phyloP scores from a whole-genome alignment of 2,113 vertebrate genomes.

The Pandion haliaetus region DNA sequence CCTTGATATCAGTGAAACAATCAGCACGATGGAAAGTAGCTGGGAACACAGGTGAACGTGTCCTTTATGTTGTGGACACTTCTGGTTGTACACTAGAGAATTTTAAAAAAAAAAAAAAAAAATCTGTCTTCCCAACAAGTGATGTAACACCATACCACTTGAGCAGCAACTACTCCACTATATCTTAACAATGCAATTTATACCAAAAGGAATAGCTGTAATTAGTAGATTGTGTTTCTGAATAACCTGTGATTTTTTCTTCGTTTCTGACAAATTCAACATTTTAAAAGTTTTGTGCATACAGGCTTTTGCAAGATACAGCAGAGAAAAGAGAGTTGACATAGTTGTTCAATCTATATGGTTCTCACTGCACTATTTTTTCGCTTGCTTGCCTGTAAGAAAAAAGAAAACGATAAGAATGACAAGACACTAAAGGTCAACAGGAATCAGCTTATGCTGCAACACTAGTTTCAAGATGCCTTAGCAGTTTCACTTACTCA shows the following conservation, averaged over 20 bases:
- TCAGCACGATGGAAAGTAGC: neutral
- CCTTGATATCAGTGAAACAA: neutral
- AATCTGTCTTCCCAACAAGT: neutral
- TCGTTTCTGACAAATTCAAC: neutral
- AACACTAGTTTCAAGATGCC: neutral
- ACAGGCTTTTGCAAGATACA: neutral
- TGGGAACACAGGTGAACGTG: neutral
- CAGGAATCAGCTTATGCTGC: neutral
- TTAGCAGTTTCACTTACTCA: neutral
- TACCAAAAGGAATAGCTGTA: neutral
- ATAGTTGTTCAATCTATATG: neutral
- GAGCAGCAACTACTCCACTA: neutral
- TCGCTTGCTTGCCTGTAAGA: neutral
- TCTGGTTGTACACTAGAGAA: neutral
- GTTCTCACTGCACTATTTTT: neutral
- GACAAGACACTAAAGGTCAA: neutral
- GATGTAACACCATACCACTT: neutral
- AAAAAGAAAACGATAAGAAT: neutral
- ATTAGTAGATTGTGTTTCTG: neutral
- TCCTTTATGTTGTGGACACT: neutral
- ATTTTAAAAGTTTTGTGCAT: neutral
- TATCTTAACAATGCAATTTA: neutral
- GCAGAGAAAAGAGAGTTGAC: neutral
- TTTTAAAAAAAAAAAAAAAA: neutral
- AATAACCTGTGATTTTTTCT: neutral